phyloP scores from a whole-genome alignment of 2,888 invertebrate species.

The Euplexia lucipara region DNA sequence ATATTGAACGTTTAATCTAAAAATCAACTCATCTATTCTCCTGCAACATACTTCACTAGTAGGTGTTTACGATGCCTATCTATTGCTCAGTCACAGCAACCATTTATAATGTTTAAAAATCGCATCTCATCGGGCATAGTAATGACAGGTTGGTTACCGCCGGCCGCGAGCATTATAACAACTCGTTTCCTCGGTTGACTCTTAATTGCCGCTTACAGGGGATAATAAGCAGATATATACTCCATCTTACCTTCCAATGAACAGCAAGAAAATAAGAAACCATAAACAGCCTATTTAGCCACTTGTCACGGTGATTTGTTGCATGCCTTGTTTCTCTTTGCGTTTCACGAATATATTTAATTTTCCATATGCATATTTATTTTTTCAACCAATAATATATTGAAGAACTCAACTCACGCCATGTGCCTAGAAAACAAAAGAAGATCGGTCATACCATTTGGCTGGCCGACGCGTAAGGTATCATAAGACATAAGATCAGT shows the following conservation, averaged over 20 bases:
- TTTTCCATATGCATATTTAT: too few relatives aligned
- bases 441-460: too few relatives aligned
- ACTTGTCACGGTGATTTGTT: conserved; percentile 47
- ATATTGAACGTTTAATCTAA: too few relatives aligned
- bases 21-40: neutral
- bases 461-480: too few relatives aligned
- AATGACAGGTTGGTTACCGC: conserved; percentile 57
- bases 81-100: conserved; percentile 51
- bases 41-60: conserved; percentile 9
- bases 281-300: conserved; percentile 55
- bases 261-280: conserved; percentile 40
- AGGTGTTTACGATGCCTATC: conserved; percentile 46
- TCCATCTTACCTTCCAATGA: conserved; percentile 46
- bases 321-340: conserved; percentile 11
- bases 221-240: conserved; percentile 61
- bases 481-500: too few relatives aligned
- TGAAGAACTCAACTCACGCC: too few relatives aligned
- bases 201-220: conserved; percentile 57
- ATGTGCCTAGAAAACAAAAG: too few relatives aligned
- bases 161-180: conserved; percentile 55
- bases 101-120: conserved; percentile 57
- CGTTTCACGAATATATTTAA: too few relatives aligned
- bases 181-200: conserved; percentile 62
- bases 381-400: too few relatives aligned
- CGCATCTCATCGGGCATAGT: conserved; percentile 59